These are phyloP conservation scores for Drosophila tropicalis DNA, from an alignment of 1,140 invertebrate species.

Conservation along the genomic window DNA sequence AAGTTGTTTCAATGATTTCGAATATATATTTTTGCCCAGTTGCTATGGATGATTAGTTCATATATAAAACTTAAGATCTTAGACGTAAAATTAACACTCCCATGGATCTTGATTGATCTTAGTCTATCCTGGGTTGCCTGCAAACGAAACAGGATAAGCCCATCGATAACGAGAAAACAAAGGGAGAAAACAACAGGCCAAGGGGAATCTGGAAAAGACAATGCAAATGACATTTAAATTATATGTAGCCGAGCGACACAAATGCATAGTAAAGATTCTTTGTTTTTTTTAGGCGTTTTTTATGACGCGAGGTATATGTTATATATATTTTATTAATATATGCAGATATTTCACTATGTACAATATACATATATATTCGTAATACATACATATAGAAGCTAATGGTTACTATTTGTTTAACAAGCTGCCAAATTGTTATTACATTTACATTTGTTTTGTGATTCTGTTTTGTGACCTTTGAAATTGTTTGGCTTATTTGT, in stretches of 20 bases:
- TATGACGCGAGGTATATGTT: slow-evolving; percentile 62
- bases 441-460: background rate
- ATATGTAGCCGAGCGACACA: slow-evolving; percentile 53
- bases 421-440: slow-evolving; percentile 27
- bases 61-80: too few species aligned
- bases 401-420: slow-evolving; percentile 28
- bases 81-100: too few species aligned
- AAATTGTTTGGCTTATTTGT: slow-evolving; percentile 8
- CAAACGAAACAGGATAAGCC: background rate
- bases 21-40: too few species aligned
- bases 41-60: too few species aligned
- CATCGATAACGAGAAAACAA: background rate
- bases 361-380: slow-evolving; percentile 25
- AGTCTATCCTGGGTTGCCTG: background rate
- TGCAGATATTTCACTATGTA: slow-evolving; percentile 14
- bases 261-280: slow-evolving; percentile 54
- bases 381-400: slow-evolving; percentile 60
- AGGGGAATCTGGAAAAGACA: slow-evolving; percentile 27
- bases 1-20: too few species aligned
- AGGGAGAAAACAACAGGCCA: slow-evolving; percentile 3
- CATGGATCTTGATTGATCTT: too few species aligned
- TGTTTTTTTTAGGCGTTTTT: slow-evolving; percentile 41
- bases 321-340: slow-evolving; percentile 25
- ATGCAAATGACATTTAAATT: slow-evolving; percentile 58
- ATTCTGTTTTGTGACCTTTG: slow-evolving; percentile 34